These are phyloP conservation scores for Sciurus vulgaris DNA, from an alignment of 2,797 vertebrate genomes.

Conservation along the genomic window DNA sequence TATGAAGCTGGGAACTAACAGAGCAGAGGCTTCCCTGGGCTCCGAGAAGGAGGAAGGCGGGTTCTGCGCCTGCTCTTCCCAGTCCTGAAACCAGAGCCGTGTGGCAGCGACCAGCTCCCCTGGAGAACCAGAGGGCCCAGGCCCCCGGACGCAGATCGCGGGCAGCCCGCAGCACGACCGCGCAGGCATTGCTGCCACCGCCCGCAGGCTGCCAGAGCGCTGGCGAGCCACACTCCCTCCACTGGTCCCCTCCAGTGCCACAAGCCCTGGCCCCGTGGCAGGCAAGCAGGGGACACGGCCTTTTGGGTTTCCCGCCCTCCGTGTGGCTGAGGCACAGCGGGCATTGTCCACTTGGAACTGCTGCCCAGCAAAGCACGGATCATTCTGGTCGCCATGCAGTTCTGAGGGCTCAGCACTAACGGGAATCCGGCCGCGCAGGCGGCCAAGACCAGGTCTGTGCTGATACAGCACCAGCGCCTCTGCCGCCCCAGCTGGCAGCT, in stretches of 20 bases:
- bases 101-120: accelerated
- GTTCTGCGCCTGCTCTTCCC: not conserved
- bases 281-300: no score
- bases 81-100: not conserved
- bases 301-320: no score
- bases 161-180: not conserved
- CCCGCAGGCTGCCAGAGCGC: not conserved
- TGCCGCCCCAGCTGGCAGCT: accelerated
- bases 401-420: not conserved
- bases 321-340: no score
- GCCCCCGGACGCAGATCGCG: not conserved
- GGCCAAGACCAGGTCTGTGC: not conserved
- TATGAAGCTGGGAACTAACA: not conserved
- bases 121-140: not conserved
- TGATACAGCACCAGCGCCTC: not conserved
- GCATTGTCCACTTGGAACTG: no score
- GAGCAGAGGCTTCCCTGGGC: not conserved
- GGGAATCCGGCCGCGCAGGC: accelerated
- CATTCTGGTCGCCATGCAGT: no score
- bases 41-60: accelerated
- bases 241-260: no score
- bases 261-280: no score
- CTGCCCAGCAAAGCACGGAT: no score
- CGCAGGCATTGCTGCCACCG: no score
- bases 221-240: no score